Evolutionary conservation across 2,113 vertebrate species (phyloP), one percentile per base, ranked within the genome.

Genomic region (Siphamia tubifer): DNA sequence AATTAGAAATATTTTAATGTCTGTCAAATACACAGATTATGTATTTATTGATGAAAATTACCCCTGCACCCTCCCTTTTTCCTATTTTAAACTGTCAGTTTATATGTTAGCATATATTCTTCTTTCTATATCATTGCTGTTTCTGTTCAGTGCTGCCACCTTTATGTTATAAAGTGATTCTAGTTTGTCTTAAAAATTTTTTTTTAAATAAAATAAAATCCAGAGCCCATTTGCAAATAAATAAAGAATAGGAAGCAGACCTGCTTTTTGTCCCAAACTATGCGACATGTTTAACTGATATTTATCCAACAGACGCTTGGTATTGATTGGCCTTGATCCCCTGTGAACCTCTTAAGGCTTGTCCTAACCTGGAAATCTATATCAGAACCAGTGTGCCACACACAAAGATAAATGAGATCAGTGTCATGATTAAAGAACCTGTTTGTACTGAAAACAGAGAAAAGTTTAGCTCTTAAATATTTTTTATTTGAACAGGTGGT

Each of bases 261-360:
- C n/a, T 67, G n/a, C 61, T 68, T 40, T 30, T 19, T 6, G 4
- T 56, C 25, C 19, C 32, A n/a, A n/a, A 47, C 54, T 56, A 25
- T 39, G 9, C 40, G 8, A 15, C 38, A 8, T 42, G 38, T 66
- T 49, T 60, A 48, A 44, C 31, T 48, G 23, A 48, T 61, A 31
- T 47, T 40, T 34, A 47, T 56, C 32, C 55, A 38, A 51, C 32
- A 39, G 31, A 42, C 51, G 39, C 28, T 12, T 23, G 27, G 13
- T 75, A 84, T 71, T 51, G 76, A 79, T 39, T 64, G 74, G 57
- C 77, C 66, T 77, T 77, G 68, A 83, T 75, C 47, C 57, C 28
- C 17, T 61, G 43, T 17, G 8, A 84, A 65, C 52, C 40, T 32
- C 38, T 34, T 30, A n/a, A 53, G 40, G 42, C 45, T 56, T 62